Evolutionary conservation across 1,140 invertebrate genomes (phyloP).

Genomic region (Aplysia californica): DNA sequence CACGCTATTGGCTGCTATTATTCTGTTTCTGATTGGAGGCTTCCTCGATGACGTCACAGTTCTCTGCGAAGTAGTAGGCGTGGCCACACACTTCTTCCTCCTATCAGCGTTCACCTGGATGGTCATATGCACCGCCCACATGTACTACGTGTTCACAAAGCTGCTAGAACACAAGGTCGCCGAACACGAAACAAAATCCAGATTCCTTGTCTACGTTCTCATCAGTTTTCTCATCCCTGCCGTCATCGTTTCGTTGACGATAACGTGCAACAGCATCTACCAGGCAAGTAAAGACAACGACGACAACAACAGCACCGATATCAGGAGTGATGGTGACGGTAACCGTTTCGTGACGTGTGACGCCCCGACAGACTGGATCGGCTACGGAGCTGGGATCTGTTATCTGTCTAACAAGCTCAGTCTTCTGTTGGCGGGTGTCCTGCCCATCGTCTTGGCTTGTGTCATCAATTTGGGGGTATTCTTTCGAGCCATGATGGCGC

Average conservation of each 20-base stretch:
- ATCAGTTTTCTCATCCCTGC: background rate
- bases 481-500: background rate
- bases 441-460: constrained; percentile 16
- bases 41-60: background rate
- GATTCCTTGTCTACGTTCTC: background rate
- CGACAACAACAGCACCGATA: background rate
- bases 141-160: background rate
- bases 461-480: constrained; percentile 11
- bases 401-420: constrained; percentile 24
- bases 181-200: background rate
- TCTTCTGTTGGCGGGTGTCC: background rate
- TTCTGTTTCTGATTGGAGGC: background rate
- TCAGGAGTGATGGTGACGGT: background rate
- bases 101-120: constrained; percentile 12
- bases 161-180: background rate
- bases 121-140: background rate
- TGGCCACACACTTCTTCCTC: constrained; percentile 11
- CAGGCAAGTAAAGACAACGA: too few species aligned
- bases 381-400: constrained; percentile 16
- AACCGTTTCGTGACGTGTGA: too few species aligned
- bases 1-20: background rate
- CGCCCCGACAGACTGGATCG: too few species aligned
- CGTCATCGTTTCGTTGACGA: background rate
- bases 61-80: background rate
- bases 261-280: background rate